These are phyloP conservation scores for Panulirus ornatus DNA, from an alignment of 1,140 invertebrate species.

Conservation along the genomic window DNA sequence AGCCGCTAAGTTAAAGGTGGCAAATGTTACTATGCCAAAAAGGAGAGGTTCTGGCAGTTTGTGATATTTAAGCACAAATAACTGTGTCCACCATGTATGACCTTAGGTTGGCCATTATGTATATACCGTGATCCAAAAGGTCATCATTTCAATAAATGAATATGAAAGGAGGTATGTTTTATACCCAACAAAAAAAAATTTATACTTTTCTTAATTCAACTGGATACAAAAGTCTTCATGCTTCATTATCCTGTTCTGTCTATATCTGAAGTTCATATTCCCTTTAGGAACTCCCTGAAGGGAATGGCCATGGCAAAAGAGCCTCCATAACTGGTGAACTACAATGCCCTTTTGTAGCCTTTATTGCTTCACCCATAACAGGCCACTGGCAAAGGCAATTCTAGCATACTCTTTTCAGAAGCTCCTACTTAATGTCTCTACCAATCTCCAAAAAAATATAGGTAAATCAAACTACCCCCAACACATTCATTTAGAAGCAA, in stretches of 20 bases:
- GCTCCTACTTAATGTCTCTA: no score
- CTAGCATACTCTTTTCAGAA: no score
- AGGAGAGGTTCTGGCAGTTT: conserved; percentile 40
- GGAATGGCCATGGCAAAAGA: no score
- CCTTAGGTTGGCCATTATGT: conserved; percentile 52
- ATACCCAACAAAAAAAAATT: neutral
- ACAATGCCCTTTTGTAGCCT: no score
- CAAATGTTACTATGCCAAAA: conserved; percentile 50
- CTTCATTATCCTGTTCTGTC: neutral
- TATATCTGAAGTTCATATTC: neutral
- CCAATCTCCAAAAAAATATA: neutral
- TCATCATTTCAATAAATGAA: conserved; percentile 64
- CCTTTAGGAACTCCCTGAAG: no score
- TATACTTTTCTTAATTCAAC: neutral
- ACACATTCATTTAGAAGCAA: no score
- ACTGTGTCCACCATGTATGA: conserved; percentile 33
- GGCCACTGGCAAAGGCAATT: no score
- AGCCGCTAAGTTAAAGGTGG: neutral
- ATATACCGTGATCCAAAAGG: conserved; percentile 51
- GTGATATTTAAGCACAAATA: conserved; percentile 54
- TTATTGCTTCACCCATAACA: no score
- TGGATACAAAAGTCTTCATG: neutral
- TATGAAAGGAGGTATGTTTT: neutral
- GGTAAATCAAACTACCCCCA: neutral
- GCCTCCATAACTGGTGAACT: no score